Conservation (phyloP, 2,888 invertebrate species). For the Caenorhabditis sp. region DNA sequence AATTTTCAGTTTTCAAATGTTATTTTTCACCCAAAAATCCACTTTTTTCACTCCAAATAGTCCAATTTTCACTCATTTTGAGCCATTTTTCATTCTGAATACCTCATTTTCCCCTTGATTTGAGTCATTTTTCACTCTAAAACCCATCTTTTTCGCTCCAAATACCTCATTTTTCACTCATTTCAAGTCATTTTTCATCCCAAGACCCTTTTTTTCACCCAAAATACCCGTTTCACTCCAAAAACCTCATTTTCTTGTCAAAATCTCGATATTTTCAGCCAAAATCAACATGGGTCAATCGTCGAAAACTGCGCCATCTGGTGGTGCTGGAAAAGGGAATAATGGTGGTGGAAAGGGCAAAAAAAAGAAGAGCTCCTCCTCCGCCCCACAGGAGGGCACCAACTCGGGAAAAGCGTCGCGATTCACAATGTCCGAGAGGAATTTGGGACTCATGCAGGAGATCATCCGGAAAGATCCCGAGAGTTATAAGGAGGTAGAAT, state of each 20-base stretch:
- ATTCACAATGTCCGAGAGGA: conserved; percentile 76
- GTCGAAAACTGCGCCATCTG: conserved; percentile 17
- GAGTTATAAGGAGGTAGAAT: conserved; percentile 77
- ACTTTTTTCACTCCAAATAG: background rate
- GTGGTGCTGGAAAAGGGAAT: conserved; percentile 1
- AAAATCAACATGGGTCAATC: conserved; percentile 33
- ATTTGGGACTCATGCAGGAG: conserved; percentile 78
- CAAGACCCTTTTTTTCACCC: too few species aligned
- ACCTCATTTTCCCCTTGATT: background rate
- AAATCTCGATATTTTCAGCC: conserved; percentile 11
- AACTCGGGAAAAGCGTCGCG: conserved; percentile 64
- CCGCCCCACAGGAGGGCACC: conserved; percentile 13
- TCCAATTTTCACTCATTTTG: background rate
- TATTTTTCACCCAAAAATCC: conserved; percentile 18
- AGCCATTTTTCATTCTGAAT: background rate
- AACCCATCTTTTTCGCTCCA: background rate
- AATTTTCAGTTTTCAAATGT: background rate
- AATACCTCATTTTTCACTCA: background rate
- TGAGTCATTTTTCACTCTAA: too few species aligned
- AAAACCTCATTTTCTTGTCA: background rate
- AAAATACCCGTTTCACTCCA: too few species aligned
- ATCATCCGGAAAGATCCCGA: conserved; percentile 82
- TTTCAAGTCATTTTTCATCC: background rate
- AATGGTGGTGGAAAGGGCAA: background rate
- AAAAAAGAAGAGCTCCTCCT: background rate